Conservation (phyloP, 2,113 vertebrate genomes). For the Spea bombifrons region DNA sequence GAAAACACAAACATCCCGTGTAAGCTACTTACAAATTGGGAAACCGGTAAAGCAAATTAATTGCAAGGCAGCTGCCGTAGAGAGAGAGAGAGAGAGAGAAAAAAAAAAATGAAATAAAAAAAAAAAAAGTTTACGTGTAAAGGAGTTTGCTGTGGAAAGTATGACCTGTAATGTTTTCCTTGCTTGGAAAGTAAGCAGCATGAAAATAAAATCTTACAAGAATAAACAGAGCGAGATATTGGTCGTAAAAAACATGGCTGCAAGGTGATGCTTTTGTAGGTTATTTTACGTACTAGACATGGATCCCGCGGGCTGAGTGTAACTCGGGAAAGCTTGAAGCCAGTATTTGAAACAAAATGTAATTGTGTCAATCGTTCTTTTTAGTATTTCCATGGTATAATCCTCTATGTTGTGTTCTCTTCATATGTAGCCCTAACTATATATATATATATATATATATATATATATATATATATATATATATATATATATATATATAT, state of each 20-base stretch:
- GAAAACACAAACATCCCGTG: slow-evolving; percentile 48
- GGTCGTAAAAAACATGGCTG: slow-evolving; percentile 10
- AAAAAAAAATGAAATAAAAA: background rate
- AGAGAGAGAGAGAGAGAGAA: too few species aligned
- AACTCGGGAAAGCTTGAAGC: background rate
- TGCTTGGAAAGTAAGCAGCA: slow-evolving; percentile 40
- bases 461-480: too few species aligned
- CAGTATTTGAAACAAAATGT: too few species aligned
- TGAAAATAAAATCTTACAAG: background rate
- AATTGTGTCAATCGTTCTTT: too few species aligned
- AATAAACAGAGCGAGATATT: slow-evolving; percentile 26
- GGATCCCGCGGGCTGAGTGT: background rate
- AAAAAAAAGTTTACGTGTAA: slow-evolving; percentile 44
- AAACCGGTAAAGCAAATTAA: slow-evolving; percentile 42
- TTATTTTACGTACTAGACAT: background rate
- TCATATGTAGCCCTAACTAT: too few species aligned
- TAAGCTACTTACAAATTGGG: slow-evolving; percentile 48
- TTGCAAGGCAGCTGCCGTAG: slow-evolving; percentile 27
- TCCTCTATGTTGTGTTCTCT: too few species aligned
- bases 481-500: too few species aligned
- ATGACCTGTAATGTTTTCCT: slow-evolving; percentile 40
- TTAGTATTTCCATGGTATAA: too few species aligned
- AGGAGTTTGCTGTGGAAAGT: slow-evolving; percentile 40
- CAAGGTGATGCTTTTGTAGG: slow-evolving; percentile 2
- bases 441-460: too few species aligned